Conservation (phyloP, 1,140 invertebrate species). For the Teleogryllus occipitalis region DNA sequence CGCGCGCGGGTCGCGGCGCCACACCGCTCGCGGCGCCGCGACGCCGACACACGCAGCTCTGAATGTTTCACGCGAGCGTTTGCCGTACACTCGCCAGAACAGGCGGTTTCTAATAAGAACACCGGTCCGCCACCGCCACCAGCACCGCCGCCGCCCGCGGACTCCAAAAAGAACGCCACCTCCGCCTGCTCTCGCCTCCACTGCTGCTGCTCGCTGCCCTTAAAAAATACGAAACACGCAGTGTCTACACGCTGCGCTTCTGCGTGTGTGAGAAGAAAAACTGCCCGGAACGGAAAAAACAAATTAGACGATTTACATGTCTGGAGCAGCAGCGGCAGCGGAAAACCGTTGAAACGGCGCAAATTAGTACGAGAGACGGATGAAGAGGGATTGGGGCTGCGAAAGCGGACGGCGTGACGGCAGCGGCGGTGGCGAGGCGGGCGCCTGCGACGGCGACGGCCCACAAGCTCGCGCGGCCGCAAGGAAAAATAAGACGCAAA, state of each 20-base stretch:
- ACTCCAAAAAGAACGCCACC: background rate
- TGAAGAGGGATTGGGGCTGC: background rate
- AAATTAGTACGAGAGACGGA: background rate
- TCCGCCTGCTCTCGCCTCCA: background rate
- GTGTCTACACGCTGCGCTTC: background rate
- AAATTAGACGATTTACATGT: conserved; percentile 5
- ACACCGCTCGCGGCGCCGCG: no score
- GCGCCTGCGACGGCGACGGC: no score
- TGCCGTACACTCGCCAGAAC: background rate
- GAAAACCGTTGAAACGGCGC: conserved; percentile 3
- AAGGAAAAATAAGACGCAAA: background rate
- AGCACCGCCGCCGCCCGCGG: no score
- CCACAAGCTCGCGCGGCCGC: no score
- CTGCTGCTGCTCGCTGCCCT: background rate
- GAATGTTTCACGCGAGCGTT: background rate
- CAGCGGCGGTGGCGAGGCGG: background rate
- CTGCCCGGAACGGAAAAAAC: background rate
- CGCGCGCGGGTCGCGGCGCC: no score
- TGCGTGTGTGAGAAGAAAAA: background rate
- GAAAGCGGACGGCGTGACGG: background rate
- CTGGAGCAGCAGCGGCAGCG: background rate
- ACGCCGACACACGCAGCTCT: no score
- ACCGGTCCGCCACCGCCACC: background rate
- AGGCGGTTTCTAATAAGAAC: background rate
- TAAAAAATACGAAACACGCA: conserved; percentile 1